phyloP scores from a whole-genome alignment of 2,113 vertebrate species.

The Crotalus viridis region DNA sequence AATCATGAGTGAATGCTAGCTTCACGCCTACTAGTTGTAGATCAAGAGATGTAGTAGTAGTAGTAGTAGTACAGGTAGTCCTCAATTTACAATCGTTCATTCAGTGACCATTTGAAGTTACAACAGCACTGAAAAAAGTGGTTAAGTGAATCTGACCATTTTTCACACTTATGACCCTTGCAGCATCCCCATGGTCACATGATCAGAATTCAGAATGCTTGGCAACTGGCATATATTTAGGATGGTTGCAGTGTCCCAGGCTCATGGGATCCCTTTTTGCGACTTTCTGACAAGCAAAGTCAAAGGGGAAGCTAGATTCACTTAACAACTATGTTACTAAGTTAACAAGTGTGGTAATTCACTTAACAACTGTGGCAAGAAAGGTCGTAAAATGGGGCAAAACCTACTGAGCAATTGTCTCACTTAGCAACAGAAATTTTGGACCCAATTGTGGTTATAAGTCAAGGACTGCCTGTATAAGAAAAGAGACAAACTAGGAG shows the following conservation, averaged over 20 bases:
- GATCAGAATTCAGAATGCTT: background rate
- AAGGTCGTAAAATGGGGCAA: background rate
- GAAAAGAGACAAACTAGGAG: background rate
- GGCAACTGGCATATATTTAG: background rate
- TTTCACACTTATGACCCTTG: background rate
- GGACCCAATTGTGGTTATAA: background rate
- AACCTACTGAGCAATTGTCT: background rate
- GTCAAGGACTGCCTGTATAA: background rate
- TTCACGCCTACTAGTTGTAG: background rate
- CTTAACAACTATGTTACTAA: background rate
- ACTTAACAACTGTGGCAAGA: background rate
- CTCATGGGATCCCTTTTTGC: background rate
- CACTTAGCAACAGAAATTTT: background rate
- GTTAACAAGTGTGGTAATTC: background rate
- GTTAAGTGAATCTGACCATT: background rate
- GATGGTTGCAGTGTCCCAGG: background rate
- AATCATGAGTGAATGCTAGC: background rate
- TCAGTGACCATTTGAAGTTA: background rate
- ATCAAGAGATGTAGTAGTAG: background rate
- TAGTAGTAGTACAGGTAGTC: background rate
- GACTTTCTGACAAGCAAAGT: background rate
- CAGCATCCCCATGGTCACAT: background rate
- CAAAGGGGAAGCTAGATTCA: background rate
- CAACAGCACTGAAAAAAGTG: background rate
- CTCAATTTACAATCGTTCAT: background rate